Percentiles rank a stretch among this genome's conserved stretches.
Evolutionary conservation across 1,140 invertebrate genomes (phyloP).

Genomic region (Danaus plexippus): DNA sequence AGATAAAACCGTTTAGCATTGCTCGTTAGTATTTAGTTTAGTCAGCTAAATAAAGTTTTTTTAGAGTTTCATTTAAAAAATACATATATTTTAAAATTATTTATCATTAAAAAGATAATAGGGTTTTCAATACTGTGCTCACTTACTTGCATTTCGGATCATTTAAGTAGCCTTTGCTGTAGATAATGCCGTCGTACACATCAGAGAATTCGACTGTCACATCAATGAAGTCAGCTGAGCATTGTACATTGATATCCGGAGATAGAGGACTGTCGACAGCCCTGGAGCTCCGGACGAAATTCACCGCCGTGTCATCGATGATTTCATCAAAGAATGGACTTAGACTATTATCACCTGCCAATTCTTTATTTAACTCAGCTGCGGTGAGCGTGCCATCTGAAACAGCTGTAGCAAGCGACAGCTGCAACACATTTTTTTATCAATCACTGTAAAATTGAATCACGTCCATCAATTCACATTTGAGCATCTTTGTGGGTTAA

Average conservation of each 20-base stretch:
- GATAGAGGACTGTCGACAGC: constrained; percentile 46
- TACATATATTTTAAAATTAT: no score
- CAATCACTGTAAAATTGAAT: constrained; percentile 9
- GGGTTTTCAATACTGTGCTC: not conserved
- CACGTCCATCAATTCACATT: constrained; percentile 3
- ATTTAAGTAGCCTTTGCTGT: constrained; percentile 79
- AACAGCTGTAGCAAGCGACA: constrained; percentile 69
- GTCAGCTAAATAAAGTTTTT: no score
- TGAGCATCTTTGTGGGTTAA: no score
- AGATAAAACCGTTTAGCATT: no score
- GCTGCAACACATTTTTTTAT: constrained; percentile 33
- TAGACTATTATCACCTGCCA: constrained; percentile 51
- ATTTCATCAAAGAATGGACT: constrained; percentile 58
- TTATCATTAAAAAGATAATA: no score
- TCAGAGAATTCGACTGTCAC: constrained; percentile 78
- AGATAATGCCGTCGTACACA: constrained; percentile 80
- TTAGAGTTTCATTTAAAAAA: no score
- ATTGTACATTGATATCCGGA: constrained; percentile 77
- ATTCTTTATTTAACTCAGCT: constrained; percentile 56
- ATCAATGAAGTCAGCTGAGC: constrained; percentile 73
- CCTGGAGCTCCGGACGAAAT: constrained; percentile 58
- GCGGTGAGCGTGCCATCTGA: constrained; percentile 61
- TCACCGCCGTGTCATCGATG: constrained; percentile 56
- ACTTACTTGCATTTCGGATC: constrained; percentile 79
- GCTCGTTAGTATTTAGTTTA: no score